Base-by-base conservation (phyloP, 2,888 invertebrate genomes). In the Anthophora plumipes region DNA sequence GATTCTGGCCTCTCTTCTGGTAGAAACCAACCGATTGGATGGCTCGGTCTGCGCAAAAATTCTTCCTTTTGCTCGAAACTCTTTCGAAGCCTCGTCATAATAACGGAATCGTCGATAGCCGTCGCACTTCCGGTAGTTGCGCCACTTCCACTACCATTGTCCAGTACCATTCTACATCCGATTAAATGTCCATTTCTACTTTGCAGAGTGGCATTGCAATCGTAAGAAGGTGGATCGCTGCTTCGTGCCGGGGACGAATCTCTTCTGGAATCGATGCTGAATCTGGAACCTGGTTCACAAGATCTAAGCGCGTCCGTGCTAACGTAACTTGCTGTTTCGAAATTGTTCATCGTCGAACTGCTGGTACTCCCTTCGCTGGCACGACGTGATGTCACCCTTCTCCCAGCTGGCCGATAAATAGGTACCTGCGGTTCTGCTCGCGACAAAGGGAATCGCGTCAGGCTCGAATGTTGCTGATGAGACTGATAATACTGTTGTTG, bases 31-130 rank as follows among this genome's bases (percentile, higher is more conserved):
- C 95, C 95, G 72, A 94, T 95, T 37, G 96, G 96, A 89, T 96
- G 95, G 92, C 94, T 96, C 5, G 97, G 96, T 86, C 97, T 95
- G 91, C 96, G 95, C 77, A 98, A 94, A 93, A 98, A 98, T 90
- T 98, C 98, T 92, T 98, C 98, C 93, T 98, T 98, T 92, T 98
- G 97, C 92, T 98, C 97, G 90, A 97, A 96, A 91, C 97, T 97
- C 93, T 97, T 97, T 87, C 97, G 95, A 92, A 97, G 95, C 94
- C 97, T 95, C 84, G 96, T 96, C 95, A 97, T 96, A 89, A 96
- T 95, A 61, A 96, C 94, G 76, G 96, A 96, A 93, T 96, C 96
- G 92, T 96, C 96, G 83, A 95, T 94, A 54, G 37, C 90, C 31
- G 31, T 89, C 88, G 96, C 95, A 22, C 25, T 59, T 0, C 12